Base-by-base conservation (phyloP, 2,888 invertebrate genomes). In the Leptinotarsa tumamoca region DNA sequence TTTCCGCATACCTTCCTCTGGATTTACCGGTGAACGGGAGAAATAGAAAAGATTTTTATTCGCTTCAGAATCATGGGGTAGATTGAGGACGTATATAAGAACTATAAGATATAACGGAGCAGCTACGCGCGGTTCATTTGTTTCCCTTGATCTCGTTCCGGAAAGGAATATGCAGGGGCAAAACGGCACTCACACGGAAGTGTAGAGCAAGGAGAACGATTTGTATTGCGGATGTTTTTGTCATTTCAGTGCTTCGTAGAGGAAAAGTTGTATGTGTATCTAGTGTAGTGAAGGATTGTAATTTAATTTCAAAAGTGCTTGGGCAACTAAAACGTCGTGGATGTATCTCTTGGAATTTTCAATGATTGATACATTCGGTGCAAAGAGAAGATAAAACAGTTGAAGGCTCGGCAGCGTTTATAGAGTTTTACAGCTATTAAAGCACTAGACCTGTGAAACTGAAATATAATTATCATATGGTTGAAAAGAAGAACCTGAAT, bases 21-120 rank as follows among this genome's bases (percentile, higher is more conserved):
- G 85, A 85, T 86, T 86, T 86, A 83, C 83, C 84, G 84, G 77
- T 80, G 83, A 80, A 78, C 78, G 80, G 81, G 80, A 79, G 84
- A 83, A 86, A 85, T 84, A 83, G 84, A 82, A 85, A 84, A 86
- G 85, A 86, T 86, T 87, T 86, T 86, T 86, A 86, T 86, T 86
- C 85, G 82, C 83, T 83, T 80, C 73, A 77, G 77, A 81, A 83
- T 83, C 83, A 82, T 79, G 67, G 79, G 78, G 80, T 79, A 83
- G 83, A 84, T 83, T 82, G 82, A 79, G 82, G 79, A 81, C 79
- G 74, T 73, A 74, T 70, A 81, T 83, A 85, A 84, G 84, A 85
- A 86, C 84, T 84, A 85, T 84, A 84, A 86, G 84, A 83, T 84
- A 85, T 85, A 84, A 82, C 33, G 74, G 74, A 75, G 77, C 73